These are phyloP conservation scores for Peromyscus melanophrys DNA, from an alignment of 2,797 vertebrate genomes.

Conservation along the genomic window DNA sequence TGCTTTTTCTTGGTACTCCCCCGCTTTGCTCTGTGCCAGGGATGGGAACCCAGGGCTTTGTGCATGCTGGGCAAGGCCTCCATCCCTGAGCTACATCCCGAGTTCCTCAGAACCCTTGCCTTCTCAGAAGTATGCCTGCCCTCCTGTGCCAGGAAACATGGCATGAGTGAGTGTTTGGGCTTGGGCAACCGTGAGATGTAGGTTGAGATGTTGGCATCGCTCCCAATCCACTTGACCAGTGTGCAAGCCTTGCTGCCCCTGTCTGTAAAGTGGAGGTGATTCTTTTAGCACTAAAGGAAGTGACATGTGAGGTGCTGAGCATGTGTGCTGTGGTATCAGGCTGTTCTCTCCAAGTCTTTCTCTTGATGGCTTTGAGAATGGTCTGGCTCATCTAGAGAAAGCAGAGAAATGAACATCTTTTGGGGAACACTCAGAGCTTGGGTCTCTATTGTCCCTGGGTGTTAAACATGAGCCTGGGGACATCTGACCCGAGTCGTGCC, in stretches of 20 bases:
- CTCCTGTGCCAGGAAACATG: neutral
- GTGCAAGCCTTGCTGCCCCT: neutral
- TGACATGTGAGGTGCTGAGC: neutral
- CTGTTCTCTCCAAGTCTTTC: accelerated
- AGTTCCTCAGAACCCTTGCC: no score
- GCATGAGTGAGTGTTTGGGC: neutral
- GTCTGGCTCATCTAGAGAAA: constrained; percentile 10
- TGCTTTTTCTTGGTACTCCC: neutral
- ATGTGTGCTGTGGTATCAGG: neutral
- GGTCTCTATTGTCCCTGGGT: neutral
- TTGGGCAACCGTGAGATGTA: neutral
- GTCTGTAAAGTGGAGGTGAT: neutral
- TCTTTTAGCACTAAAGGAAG: neutral
- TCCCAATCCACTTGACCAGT: neutral
- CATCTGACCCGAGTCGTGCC: neutral
- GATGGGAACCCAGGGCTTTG: neutral
- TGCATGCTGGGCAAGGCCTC: neutral
- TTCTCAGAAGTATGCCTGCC: neutral
- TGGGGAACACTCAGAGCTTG: neutral
- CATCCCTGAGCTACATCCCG: neutral
- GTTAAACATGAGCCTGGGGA: neutral
- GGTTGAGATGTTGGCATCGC: neutral
- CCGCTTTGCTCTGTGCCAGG: neutral
- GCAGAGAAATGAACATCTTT: neutral
- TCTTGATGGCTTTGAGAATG: neutral